Evolutionary conservation across 2,888 invertebrate genomes (phyloP).

Genomic region (Cephalotes varians): DNA sequence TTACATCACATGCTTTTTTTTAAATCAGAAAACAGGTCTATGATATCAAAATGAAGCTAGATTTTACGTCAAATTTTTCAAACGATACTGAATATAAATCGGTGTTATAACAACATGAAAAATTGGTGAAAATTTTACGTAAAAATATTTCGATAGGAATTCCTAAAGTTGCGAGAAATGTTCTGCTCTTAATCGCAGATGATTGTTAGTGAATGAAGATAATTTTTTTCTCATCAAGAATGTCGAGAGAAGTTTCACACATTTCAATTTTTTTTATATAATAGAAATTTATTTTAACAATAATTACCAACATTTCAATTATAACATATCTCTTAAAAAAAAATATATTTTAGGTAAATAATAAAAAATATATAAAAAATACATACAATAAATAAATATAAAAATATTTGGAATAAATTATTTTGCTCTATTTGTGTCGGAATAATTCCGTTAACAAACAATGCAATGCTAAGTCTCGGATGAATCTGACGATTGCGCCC

Average conservation of each 20-base stretch:
- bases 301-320: neutral
- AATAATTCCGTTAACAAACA: conserved; percentile 25
- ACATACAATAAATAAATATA: neutral
- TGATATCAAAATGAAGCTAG: neutral
- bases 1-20: neutral
- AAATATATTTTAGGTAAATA: neutral
- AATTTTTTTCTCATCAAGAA: neutral
- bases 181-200: neutral
- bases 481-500: conserved; percentile 22
- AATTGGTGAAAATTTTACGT: neutral
- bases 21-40: neutral
- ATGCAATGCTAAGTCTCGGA: conserved; percentile 17
- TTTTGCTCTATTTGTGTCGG: neutral
- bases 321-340: neutral
- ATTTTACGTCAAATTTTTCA: neutral
- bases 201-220: neutral
- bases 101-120: neutral
- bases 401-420: neutral
- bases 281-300: no score
- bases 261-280: neutral
- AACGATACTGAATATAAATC: neutral
- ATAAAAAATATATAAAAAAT: neutral
- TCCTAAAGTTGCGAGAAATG: neutral
- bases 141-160: neutral
- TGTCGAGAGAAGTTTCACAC: neutral